phyloP scores from a whole-genome alignment of 2,888 invertebrate genomes.

The Cremastobaeus sp. region DNA sequence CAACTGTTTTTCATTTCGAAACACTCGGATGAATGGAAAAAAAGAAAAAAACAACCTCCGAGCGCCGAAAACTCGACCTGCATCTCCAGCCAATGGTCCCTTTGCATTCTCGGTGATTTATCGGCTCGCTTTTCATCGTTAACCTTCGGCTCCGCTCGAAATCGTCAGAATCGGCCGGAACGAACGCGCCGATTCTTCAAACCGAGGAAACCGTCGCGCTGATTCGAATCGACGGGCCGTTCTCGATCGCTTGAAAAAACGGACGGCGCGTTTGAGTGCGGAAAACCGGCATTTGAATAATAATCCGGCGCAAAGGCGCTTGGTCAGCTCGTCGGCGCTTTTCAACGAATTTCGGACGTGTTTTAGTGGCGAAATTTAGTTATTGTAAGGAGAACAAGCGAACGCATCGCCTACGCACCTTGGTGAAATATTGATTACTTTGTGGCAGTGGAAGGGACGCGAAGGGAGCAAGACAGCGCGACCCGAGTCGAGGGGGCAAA shows the following conservation, averaged over 20 bases:
- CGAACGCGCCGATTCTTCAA: too few relatives aligned
- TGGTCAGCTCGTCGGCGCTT: background rate
- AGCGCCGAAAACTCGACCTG: conserved; percentile 10
- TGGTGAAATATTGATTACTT: conserved; percentile 76
- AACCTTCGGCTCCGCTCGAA: too few relatives aligned
- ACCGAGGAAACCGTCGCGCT: too few relatives aligned
- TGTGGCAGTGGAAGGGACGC: conserved; percentile 67
- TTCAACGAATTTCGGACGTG: background rate
- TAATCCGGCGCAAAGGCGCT: too few relatives aligned
- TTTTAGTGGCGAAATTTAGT: conserved; percentile 28
- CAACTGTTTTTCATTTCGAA: conserved; percentile 49
- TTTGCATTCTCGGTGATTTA: background rate
- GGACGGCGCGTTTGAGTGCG: too few relatives aligned
- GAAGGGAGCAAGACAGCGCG: conserved; percentile 55
- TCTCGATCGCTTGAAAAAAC: too few relatives aligned
- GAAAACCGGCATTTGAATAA: too few relatives aligned
- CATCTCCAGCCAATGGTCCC: background rate
- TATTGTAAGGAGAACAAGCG: conserved; percentile 63
- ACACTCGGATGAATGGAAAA: too few relatives aligned
- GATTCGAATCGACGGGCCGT: too few relatives aligned
- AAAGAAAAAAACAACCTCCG: conserved; percentile 21
- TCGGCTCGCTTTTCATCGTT: background rate
- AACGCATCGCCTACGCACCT: conserved; percentile 72
- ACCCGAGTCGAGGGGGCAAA: conserved; percentile 41
- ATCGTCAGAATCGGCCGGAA: too few relatives aligned